Conservation (phyloP, 1,140 invertebrate species). For the Heliconius himera region DNA sequence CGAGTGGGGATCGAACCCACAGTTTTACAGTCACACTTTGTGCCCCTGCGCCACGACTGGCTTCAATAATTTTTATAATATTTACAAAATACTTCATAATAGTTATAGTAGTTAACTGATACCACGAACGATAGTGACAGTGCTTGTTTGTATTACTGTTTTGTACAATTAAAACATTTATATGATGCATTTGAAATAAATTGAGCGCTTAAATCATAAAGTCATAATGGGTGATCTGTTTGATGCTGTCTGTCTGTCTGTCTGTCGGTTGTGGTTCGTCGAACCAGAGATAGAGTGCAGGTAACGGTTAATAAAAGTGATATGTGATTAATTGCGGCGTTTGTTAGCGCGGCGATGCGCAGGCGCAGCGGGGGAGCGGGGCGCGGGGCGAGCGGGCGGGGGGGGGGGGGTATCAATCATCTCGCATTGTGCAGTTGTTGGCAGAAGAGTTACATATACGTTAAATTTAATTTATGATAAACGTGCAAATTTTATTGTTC, state of each 20-base stretch:
- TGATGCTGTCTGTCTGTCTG: background rate
- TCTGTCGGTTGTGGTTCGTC: background rate
- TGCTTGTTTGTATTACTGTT: background rate
- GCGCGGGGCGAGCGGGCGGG: background rate
- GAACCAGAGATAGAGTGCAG: background rate
- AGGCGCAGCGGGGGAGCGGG: background rate
- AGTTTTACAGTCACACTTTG: too few relatives aligned
- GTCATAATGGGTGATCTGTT: background rate
- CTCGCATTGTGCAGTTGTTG: slow-evolving; percentile 18
- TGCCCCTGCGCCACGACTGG: too few relatives aligned
- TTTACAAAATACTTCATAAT: background rate
- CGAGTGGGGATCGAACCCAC: too few relatives aligned
- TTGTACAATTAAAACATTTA: background rate
- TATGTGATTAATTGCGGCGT: slow-evolving; percentile 25
- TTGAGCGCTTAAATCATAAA: background rate
- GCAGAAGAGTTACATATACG: slow-evolving; percentile 14
- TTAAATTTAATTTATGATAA: slow-evolving; percentile 14
- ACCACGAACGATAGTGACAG: background rate
- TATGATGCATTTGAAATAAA: background rate
- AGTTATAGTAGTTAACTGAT: background rate
- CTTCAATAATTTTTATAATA: background rate
- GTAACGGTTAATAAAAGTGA: slow-evolving; percentile 26
- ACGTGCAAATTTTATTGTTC: background rate
- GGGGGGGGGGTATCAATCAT: slow-evolving; percentile 24
- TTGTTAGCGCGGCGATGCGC: slow-evolving; percentile 1